Evolutionary conservation across 2,113 vertebrate genomes (phyloP).

Genomic region (Columba livia): DNA sequence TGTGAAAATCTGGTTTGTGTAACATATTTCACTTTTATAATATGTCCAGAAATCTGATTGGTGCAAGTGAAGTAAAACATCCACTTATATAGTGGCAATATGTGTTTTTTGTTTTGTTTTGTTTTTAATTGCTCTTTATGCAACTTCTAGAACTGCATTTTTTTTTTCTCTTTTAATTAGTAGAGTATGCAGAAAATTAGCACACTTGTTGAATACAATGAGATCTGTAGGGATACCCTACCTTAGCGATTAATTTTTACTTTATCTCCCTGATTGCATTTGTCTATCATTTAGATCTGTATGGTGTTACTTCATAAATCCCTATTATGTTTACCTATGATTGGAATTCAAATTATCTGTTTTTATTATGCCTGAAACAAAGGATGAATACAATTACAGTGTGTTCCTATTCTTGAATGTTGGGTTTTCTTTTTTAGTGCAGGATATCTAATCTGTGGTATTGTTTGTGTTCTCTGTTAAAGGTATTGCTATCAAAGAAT

Average conservation of each 20-base stretch:
- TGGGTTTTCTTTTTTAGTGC: neutral
- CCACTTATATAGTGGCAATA: neutral
- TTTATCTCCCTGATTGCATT: neutral
- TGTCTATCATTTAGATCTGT: neutral
- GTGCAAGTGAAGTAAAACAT: neutral
- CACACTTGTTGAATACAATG: neutral
- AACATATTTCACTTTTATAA: neutral
- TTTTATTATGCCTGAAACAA: neutral
- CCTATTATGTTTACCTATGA: neutral
- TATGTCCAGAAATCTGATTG: neutral
- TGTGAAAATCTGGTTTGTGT: neutral
- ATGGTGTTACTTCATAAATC: neutral
- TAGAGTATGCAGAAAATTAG: neutral
- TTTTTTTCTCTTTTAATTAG: neutral
- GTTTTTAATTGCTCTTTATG: neutral
- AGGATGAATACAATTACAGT: neutral
- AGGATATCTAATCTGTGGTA: neutral
- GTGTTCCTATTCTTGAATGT: neutral
- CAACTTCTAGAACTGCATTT: neutral
- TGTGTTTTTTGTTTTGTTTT: neutral
- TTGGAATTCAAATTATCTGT: neutral
- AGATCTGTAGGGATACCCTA: neutral
- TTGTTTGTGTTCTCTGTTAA: conserved; percentile 48
- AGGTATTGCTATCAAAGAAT: conserved; percentile 99
- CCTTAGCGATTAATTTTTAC: neutral